Evolutionary conservation across 2,888 invertebrate species (phyloP), one percentile per base, ranked within the genome.

Genomic region (Gibbula magus): DNA sequence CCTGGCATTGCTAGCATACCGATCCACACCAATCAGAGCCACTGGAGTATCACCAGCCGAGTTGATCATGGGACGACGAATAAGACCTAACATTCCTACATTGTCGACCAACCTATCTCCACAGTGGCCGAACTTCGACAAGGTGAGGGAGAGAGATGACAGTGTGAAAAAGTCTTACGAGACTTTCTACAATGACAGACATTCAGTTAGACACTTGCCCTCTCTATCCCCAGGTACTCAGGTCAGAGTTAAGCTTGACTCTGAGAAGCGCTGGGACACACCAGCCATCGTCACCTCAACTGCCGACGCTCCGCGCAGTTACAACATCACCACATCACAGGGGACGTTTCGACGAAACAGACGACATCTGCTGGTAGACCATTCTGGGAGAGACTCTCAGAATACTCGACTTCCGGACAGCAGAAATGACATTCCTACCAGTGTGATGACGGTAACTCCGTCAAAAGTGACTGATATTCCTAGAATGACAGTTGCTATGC

Each of bases 31-130:
- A 45, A 20, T n/a, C n/a, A 16, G 18, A 29, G 22, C 78, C n/a
- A 74, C 75, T 39, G 70, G 77, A 18, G 20, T 70, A 32, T 82
- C 82, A 10, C 82, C 84, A 53, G 53, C 80, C 53, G 75, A 84
- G 45, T 20, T 82, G 25, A 52, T 83, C 7, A 80, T 82, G 53
- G 53, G 20, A 53, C 53, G 53, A 13, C 53, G 53, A 18, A 53
- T 53, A n/a, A 53, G 53, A 20, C 3, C 53, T 18, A 53, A 53
- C 53, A 53, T 53, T 53, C 53, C 53, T 13, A 53, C 53, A 20
- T 13, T 53, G 53, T 20, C 53, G 20, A 53, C 53, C 18, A 53
- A 53, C 53, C 53, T 53, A 20, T 7, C 53, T 53, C 53, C 53
- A n/a, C 53, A 53, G 53, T 53, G 53, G 53, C 53, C 18, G 10